Base-by-base conservation (phyloP, 2,888 invertebrate genomes). In the Clepsis dumicolana region DNA sequence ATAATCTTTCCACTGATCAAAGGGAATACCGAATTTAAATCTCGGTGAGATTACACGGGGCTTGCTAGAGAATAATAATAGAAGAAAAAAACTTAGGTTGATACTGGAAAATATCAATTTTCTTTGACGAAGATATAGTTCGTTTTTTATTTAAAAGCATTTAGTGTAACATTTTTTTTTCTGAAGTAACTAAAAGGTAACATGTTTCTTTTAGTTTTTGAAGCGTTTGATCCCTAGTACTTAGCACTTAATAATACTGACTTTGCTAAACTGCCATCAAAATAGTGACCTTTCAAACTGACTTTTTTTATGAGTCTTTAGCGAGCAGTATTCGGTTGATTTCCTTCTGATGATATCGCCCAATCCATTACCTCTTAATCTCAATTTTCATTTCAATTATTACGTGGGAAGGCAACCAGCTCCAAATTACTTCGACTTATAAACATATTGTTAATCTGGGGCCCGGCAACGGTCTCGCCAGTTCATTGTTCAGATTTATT, bases 1-100 rank as follows among this genome's bases (percentile, higher is more conserved):
- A 64, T 68, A 63, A 68, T 68, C 29, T 68, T 44, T 35, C 25
- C n/a, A 16, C 18, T 59, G 64, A 63, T 67, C 63, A 67, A 67
- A 67, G 52, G 54, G 70, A 74, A 72, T 73, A 70, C 32, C 56
- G 48, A 72, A 74, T 71, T 74, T 74, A 70, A 68, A 70, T 54
- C 63, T 71, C 73, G 35, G 48, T 50, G 25, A 71, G 70, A 76
- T 64, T 70, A 52, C 41, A 24, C 16, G 12, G 35, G 70, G 65
- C 65, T 65, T 64, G 56, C 70, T 70, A 63, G 65, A 67, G 35
- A 61, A 61, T 70, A 64, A 70, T 65, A 73, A 44, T 56, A 41
- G 41, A 44, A 61, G 44, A 35, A 54, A 54, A 48, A 8, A 32
- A 21, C 21, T 32, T 1, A 32, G 18, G n/a, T n/a, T n/a, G n/a